Conservation (phyloP, 2,797 vertebrate species). For the Sciurus carolinensis region DNA sequence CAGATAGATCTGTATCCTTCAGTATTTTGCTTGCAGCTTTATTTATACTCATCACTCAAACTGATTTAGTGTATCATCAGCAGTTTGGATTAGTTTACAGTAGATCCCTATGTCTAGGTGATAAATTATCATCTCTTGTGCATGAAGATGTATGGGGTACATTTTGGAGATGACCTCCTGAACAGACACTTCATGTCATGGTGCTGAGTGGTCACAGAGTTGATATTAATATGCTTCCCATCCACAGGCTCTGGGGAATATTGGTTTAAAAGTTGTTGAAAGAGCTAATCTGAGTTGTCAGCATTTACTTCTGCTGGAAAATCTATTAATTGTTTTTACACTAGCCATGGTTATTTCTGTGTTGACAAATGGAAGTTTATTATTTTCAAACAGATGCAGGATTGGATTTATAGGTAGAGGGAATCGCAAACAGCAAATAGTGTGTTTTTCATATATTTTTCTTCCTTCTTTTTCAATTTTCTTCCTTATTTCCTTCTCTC, state of each 20-base stretch:
- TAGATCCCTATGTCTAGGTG: constrained; percentile 84
- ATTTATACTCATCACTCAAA: constrained; percentile 89
- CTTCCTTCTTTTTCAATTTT: neutral
- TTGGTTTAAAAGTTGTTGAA: constrained; percentile 66
- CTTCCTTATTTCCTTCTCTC: neutral
- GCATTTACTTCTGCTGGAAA: constrained; percentile 51
- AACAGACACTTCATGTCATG: constrained; percentile 74
- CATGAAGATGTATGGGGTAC: constrained; percentile 83
- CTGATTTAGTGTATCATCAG: constrained; percentile 92
- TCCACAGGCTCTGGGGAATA: constrained; percentile 72
- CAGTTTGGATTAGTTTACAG: constrained; percentile 90
- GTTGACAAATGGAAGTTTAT: constrained; percentile 60
- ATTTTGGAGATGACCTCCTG: constrained; percentile 86
- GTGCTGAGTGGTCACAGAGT: constrained; percentile 75
- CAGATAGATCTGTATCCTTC: constrained; percentile 88
- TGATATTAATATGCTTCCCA: constrained; percentile 84
- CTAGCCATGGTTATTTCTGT: constrained; percentile 38
- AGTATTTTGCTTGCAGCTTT: constrained; percentile 87
- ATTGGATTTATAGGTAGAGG: neutral
- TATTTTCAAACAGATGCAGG: neutral
- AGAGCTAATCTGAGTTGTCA: constrained; percentile 64
- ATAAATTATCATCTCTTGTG: constrained; percentile 88
- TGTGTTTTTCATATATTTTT: neutral
- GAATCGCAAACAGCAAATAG: neutral
- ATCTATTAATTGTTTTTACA: constrained; percentile 72